Evolutionary conservation across 2,797 vertebrate genomes (phyloP).

Genomic region (Macropodus opercularis): DNA sequence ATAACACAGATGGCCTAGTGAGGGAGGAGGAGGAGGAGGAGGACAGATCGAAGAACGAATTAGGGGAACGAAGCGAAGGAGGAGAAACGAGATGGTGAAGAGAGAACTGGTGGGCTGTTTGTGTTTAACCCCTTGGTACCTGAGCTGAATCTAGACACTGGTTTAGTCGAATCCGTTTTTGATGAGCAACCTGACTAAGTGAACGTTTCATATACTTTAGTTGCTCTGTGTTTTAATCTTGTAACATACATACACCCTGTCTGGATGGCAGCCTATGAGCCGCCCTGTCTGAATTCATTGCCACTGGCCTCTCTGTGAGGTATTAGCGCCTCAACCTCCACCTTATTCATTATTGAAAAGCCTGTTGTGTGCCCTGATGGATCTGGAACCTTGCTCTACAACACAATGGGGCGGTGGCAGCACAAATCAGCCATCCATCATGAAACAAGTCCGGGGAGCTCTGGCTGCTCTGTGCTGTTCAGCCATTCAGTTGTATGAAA

Average conservation of each 20-base stretch:
- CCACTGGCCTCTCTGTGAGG: constrained; percentile 44
- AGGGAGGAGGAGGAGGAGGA: background rate
- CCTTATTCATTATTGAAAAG: constrained; percentile 67
- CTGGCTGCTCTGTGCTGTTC: constrained; percentile 9
- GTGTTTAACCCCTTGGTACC: no score
- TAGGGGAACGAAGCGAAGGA: background rate
- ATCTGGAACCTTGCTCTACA: constrained; percentile 54
- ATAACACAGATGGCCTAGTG: constrained; percentile 43
- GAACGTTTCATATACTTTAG: no score
- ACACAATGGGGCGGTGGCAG: constrained; percentile 37
- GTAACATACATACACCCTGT: constrained; percentile 35
- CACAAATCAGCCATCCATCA: constrained; percentile 39
- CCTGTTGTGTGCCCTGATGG: constrained; percentile 56
- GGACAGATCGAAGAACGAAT: constrained; percentile 1
- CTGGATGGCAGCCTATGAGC: constrained; percentile 39
- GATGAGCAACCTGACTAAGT: no score
- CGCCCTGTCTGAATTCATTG: constrained; percentile 46
- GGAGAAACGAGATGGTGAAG: background rate
- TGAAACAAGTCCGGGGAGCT: constrained; percentile 20
- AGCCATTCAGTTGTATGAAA: constrained; percentile 32
- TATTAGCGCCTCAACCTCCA: constrained; percentile 50
- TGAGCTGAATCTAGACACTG: no score
- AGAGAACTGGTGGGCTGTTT: no score
- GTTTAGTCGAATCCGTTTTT: no score
- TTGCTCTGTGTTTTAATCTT: constrained; percentile 53